A percentile compares a stretch with the other conserved stretches of the same genome.
These are phyloP conservation scores for Eupristina koningsbergeri DNA, from an alignment of 1,140 invertebrate genomes.

Conservation along the genomic window DNA sequence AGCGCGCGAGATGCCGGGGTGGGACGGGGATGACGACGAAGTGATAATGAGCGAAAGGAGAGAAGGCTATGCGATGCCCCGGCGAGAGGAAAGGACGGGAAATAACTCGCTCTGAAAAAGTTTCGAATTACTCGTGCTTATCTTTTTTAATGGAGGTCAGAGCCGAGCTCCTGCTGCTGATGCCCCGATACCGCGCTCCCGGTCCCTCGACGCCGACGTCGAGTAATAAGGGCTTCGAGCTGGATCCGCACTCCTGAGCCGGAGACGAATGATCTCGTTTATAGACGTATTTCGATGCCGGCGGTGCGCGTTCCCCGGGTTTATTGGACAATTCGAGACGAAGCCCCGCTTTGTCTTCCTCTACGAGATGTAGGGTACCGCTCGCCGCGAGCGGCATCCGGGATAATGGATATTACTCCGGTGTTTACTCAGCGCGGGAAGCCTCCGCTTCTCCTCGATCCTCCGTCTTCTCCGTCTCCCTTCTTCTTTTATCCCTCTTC, in stretches of 20 bases:
- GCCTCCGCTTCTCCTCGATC: too few species aligned
- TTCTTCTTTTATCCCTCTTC: too few species aligned
- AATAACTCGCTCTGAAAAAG: not conserved
- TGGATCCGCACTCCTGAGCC: not conserved
- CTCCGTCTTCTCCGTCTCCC: too few species aligned
- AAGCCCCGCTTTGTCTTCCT: not conserved
- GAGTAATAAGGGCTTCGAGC: not conserved
- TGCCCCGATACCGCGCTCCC: not conserved
- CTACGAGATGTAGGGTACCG: too few species aligned
- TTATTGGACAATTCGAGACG: slow-evolving; percentile 1
- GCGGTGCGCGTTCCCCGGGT: not conserved
- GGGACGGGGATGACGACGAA: not conserved
- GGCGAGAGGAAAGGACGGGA: not conserved
- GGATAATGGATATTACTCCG: not conserved
- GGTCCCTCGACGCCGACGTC: too few species aligned
- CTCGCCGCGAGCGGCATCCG: not conserved
- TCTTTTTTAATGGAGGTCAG: slow-evolving; percentile 37
- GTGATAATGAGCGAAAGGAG: slow-evolving; percentile 46
- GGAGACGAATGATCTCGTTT: not conserved
- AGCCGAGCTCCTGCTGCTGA: not conserved
- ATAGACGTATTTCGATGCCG: not conserved
- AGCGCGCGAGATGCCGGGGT: not conserved
- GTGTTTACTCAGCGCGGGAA: not conserved
- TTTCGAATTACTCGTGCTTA: slow-evolving; percentile 42
- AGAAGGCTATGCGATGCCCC: slow-evolving; percentile 28